phyloP scores from a whole-genome alignment of 1,140 invertebrate genomes.

The Drosophila biarmipes region DNA sequence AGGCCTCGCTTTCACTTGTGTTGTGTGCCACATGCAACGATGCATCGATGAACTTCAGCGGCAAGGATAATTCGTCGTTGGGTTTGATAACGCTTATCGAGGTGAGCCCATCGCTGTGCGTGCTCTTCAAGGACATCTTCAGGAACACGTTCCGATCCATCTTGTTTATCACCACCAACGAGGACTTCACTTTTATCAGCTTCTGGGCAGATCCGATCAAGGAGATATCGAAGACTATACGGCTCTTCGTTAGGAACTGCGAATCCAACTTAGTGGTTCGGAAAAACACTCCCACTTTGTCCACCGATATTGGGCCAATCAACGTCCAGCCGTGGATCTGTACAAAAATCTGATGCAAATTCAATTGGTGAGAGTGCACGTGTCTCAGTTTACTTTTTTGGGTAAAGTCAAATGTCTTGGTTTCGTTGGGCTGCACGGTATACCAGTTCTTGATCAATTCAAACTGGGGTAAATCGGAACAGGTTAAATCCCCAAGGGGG shows the following conservation, averaged over 20 bases:
- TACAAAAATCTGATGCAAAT: constrained; percentile 94
- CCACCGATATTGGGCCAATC: constrained; percentile 95
- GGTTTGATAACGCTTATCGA: constrained; percentile 51
- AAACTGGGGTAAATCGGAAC: constrained; percentile 67
- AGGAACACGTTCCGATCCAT: constrained; percentile 90
- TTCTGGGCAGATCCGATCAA: constrained; percentile 97
- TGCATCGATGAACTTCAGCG: constrained; percentile 79
- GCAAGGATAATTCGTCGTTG: constrained; percentile 73
- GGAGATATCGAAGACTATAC: constrained; percentile 94
- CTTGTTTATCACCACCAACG: constrained; percentile 92
- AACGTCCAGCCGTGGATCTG: constrained; percentile 95
- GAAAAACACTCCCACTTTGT: constrained; percentile 97
- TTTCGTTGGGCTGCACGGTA: constrained; percentile 88
- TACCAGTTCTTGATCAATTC: constrained; percentile 87
- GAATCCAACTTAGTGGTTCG: constrained; percentile 88
- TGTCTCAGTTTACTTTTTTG: constrained; percentile 90
- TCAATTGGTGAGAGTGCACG: constrained; percentile 91
- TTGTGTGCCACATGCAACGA: constrained; percentile 64
- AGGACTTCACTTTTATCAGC: constrained; percentile 97
- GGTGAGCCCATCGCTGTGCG: constrained; percentile 42
- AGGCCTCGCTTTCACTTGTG: constrained; percentile 20
- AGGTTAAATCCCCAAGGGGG: constrained; percentile 79
- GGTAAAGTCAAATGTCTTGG: constrained; percentile 93
- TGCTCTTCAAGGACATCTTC: constrained; percentile 86
- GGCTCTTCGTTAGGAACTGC: constrained; percentile 86